Conservation (phyloP, 2,113 vertebrate species). For the Balaenoptera acutorostrata region DNA sequence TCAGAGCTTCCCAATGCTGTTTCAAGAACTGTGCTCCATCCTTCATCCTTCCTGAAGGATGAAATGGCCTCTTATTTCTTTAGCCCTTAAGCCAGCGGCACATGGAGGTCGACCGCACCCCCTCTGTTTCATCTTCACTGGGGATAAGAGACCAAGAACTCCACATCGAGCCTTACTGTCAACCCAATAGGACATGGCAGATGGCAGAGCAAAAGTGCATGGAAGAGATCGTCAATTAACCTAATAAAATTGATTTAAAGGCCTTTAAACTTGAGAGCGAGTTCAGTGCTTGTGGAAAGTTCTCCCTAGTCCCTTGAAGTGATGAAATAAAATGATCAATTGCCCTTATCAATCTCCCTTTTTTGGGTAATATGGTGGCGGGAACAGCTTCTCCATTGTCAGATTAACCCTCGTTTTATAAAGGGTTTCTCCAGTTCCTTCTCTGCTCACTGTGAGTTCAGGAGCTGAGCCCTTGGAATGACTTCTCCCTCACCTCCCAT, state of each 20-base stretch:
- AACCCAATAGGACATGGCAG: not conserved
- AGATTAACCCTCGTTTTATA: conserved; percentile 26
- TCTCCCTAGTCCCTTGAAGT: conserved; percentile 28
- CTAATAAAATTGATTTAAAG: conserved; percentile 64
- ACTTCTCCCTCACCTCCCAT: fast-evolving
- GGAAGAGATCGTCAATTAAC: conserved; percentile 52
- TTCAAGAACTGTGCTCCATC: not conserved
- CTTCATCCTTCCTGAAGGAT: not conserved
- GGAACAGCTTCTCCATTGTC: not conserved
- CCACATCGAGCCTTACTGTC: not conserved
- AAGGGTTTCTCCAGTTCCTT: not conserved
- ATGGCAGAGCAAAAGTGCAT: not conserved
- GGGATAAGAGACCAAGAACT: not conserved
- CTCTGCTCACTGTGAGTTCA: fast-evolving
- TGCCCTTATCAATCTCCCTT: not conserved
- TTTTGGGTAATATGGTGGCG: not conserved
- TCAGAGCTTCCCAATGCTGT: not conserved
- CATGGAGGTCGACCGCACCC: fast-evolving
- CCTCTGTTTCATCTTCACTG: not conserved
- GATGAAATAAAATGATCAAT: conserved; percentile 63
- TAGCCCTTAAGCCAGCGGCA: not conserved
- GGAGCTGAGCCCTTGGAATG: not conserved
- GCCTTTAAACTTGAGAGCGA: conserved; percentile 45
- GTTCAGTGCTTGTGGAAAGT: conserved; percentile 44
- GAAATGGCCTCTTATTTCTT: no score